Percentiles rank a stretch among this genome's conserved stretches.
phyloP scores from a whole-genome alignment of 1,140 invertebrate species.

The Zaprionus taronus region DNA sequence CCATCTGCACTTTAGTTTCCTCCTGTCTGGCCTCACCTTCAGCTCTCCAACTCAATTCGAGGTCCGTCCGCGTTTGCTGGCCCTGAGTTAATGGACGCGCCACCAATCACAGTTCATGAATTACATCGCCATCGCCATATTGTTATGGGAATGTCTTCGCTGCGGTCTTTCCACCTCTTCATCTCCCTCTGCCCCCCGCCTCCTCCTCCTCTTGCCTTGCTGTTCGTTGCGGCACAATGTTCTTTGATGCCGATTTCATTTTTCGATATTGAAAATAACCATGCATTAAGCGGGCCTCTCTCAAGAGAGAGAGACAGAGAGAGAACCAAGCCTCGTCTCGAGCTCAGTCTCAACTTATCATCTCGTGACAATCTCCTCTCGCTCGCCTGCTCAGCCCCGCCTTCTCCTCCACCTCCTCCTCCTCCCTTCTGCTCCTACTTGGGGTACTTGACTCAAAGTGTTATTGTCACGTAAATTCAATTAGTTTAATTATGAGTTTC shows the following conservation, averaged over 20 bases:
- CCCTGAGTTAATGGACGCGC: conserved; percentile 54
- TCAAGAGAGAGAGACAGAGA: neutral
- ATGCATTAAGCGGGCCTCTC: conserved; percentile 61
- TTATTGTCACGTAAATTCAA: conserved; percentile 83
- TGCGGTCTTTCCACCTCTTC: conserved; percentile 29
- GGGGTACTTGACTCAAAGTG: conserved; percentile 57
- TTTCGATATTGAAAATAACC: conserved; percentile 83
- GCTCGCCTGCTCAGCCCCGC: neutral
- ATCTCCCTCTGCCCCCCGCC: neutral
- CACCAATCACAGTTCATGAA: conserved; percentile 83
- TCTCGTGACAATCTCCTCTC: conserved; percentile 71
- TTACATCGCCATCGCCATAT: conserved; percentile 79
- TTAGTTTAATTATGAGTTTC: conserved; percentile 80
- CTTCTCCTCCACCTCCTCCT: conserved; percentile 27
- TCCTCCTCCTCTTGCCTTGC: neutral
- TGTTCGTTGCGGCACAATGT: conserved; percentile 59
- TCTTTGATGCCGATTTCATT: conserved; percentile 83
- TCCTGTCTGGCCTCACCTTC: neutral
- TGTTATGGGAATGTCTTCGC: conserved; percentile 75
- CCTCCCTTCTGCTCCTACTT: conserved; percentile 14
- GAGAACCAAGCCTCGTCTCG: neutral
- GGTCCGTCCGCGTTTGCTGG: conserved; percentile 3
- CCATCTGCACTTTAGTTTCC: neutral
- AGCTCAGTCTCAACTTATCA: conserved; percentile 50
- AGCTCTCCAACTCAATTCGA: neutral